phyloP scores from a whole-genome alignment of 37 sponge, comb jelly and placozoan species.

The Dysidea cf. avara region DNA sequence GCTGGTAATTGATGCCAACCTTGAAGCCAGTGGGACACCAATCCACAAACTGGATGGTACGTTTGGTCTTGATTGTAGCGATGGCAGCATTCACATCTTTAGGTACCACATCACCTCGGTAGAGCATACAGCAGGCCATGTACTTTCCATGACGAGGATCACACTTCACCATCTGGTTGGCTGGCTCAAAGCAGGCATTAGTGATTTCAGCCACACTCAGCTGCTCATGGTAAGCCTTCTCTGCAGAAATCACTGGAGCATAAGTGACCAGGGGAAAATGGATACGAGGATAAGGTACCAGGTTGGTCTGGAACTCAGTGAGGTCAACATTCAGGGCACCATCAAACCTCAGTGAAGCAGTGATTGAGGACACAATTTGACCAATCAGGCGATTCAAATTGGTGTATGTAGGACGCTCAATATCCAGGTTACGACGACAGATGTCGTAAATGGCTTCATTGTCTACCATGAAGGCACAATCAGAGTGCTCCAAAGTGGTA shows the following conservation, averaged over 20 bases:
- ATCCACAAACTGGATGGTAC: too few species aligned
- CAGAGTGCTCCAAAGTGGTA: too few species aligned
- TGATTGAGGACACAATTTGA: slow-evolving; percentile 97
- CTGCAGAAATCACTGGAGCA: slow-evolving; percentile 96
- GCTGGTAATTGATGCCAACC: too few species aligned
- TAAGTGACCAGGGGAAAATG: slow-evolving; percentile 98
- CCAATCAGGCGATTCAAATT: slow-evolving; percentile 93
- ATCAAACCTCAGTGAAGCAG: too few species aligned
- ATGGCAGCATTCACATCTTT: slow-evolving; percentile 98
- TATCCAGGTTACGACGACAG: too few species aligned
- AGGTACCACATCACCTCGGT: slow-evolving; percentile 95
- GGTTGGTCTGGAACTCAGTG: slow-evolving; percentile 98
- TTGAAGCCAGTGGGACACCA: too few species aligned
- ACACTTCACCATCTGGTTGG: slow-evolving; percentile 99
- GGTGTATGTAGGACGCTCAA: slow-evolving; percentile 91
- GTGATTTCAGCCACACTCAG: too few species aligned
- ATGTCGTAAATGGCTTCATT: too few species aligned
- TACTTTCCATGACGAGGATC: slow-evolving; percentile 98
- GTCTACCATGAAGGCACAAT: too few species aligned
- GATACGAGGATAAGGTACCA: slow-evolving; percentile 99
- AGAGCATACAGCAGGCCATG: slow-evolving; percentile 98
- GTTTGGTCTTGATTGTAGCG: slow-evolving; percentile 94
- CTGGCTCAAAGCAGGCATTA: too few species aligned
- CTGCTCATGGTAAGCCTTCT: too few species aligned
- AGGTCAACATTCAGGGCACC: slow-evolving; percentile 97